phyloP scores from a whole-genome alignment of 2,888 invertebrate species.

The Amphiduros pacificus region DNA sequence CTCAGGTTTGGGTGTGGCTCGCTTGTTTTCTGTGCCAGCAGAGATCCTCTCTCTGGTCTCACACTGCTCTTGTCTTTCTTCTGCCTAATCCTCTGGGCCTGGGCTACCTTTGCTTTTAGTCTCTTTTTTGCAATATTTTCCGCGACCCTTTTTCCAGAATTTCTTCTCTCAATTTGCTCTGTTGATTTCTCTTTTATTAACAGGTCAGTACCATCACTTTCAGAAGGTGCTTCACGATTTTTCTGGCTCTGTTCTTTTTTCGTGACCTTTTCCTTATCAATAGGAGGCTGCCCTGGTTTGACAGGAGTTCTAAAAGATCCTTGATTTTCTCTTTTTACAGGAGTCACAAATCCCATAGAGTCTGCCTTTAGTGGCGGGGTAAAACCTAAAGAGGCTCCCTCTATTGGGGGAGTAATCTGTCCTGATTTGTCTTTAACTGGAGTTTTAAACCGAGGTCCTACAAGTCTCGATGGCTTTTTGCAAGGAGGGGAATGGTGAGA shows the following conservation, averaged over 20 bases:
- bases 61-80: constrained; percentile 3
- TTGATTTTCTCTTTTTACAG: background rate
- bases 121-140: constrained; percentile 1
- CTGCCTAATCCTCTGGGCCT: constrained; percentile 8
- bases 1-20: background rate
- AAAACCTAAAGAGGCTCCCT: background rate
- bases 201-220: background rate
- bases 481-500: too few relatives aligned
- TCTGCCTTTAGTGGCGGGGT: too few relatives aligned
- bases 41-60: background rate
- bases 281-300: background rate
- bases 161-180: too few relatives aligned
- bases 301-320: background rate
- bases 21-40: background rate
- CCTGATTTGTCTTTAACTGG: background rate
- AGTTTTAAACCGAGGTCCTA: background rate
- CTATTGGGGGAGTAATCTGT: background rate
- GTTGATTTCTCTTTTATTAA: background rate
- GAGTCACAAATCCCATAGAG: too few relatives aligned
- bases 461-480: too few relatives aligned
- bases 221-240: too few relatives aligned
- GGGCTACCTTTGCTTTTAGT: constrained; percentile 3
- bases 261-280: background rate
- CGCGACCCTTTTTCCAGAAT: too few relatives aligned
- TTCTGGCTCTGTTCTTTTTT: background rate